Evolutionary conservation across 2,797 vertebrate genomes (phyloP).

Genomic region (Miichthys miiuy): DNA sequence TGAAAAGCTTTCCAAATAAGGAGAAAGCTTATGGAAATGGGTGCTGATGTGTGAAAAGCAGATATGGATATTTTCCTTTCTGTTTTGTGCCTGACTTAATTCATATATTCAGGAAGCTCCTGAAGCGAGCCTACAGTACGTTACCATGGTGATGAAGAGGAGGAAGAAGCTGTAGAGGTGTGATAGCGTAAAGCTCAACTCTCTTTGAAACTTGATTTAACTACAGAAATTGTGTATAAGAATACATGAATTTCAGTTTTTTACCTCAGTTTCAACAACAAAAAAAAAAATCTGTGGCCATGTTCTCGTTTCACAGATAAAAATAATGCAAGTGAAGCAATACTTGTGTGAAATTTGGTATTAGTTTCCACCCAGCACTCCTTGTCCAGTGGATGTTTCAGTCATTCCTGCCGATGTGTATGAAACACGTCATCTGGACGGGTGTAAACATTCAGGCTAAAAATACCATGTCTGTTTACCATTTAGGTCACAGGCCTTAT

Average conservation of each 20-base stretch:
- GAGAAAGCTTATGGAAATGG: conserved; percentile 29
- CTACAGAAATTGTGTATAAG: conserved; percentile 44
- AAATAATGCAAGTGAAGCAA: conserved; percentile 75
- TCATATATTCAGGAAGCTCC: conserved; percentile 66
- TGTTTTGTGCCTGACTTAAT: conserved; percentile 58
- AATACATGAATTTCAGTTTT: conserved; percentile 72
- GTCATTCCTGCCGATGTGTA: conserved; percentile 47
- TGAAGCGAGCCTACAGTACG: conserved; percentile 45
- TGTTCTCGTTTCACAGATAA: conserved; percentile 59
- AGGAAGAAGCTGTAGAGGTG: conserved; percentile 45
- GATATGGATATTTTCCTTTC: conserved; percentile 41
- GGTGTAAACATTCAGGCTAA: conserved; percentile 61
- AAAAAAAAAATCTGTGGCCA: conserved; percentile 49
- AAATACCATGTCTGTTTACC: conserved; percentile 61
- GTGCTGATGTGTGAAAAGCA: conserved; percentile 40
- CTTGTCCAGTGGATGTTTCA: conserved; percentile 61
- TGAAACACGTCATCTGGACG: conserved; percentile 46
- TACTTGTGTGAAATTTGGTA: conserved; percentile 67
- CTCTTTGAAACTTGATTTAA: conserved; percentile 70
- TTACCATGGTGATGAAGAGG: conserved; percentile 66
- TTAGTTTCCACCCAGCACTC: conserved; percentile 68
- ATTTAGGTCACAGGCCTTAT: conserved; percentile 50
- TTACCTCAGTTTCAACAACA: conserved; percentile 79
- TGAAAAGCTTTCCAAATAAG: conserved; percentile 34
- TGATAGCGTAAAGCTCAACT: conserved; percentile 42